Base-by-base conservation (phyloP, 2,888 invertebrate species). In the Clunio marinus region DNA sequence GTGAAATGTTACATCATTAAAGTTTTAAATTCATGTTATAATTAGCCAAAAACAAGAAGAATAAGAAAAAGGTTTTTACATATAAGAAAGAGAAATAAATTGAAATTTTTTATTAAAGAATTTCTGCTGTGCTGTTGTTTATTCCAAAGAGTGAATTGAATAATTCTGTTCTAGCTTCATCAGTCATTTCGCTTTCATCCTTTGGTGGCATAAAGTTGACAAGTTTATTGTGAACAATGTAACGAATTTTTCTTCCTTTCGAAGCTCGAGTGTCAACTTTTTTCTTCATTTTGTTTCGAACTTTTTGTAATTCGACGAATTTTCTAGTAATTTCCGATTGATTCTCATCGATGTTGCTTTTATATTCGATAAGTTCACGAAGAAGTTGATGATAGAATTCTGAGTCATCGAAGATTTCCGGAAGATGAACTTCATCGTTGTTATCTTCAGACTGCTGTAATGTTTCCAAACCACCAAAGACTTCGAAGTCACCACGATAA, bases 321-420 rank as follows among this genome's bases (percentile, higher is more conserved):
- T 96, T 94, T 71, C 91, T 85, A 75, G 92, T 90, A 51, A 96
- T 82, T 73, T 92, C 91, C 7, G 89, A 83, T 0, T 94, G 92
- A 80, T 93, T 94, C 0, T 88, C 88, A 8, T 91, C 83, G 73
- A 88, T 88, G 2, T 88, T 85, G 0, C 93, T 88, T 78, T 96
- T 96, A 71, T 88, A 88, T 76, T 97, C 95, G 71, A 98, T 96
- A 41, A 98, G 80, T 77, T 97, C 96, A 71, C 93, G 82, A 51
- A 98, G 80, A 68, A 96, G 81, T 74, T 95, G 93, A 77, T 96
- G 96, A 78, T 98, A 98, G 77, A 98, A 98, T 76, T 98, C 98
- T 74, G 91, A 91, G 75, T 98, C 98, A 77, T 98, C 96, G 80
- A 93, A 98, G 74, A 97, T 91, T 80, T 97, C 91, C 0, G 82